Evolutionary conservation across 2,888 invertebrate species (phyloP).

Genomic region (Entomobrya multifasciata): DNA sequence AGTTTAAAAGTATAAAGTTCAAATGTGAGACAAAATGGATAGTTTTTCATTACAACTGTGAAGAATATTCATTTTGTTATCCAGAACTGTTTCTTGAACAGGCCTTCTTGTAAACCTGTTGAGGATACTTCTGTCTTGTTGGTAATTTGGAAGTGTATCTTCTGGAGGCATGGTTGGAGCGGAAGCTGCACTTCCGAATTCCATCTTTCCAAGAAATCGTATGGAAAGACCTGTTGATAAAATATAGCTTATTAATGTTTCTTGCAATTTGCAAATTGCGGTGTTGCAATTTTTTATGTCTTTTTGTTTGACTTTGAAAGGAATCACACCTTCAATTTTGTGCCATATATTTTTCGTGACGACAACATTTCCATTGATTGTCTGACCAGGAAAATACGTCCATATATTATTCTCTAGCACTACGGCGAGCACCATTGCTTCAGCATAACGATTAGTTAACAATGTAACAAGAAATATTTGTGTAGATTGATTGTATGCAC

Average conservation of each 20-base stretch:
- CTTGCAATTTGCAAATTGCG: no score
- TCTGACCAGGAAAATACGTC: slow-evolving; percentile 66
- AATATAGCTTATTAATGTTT: no score
- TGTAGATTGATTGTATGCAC: background rate
- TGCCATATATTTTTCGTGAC: slow-evolving; percentile 74
- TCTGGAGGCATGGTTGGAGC: slow-evolving; percentile 28
- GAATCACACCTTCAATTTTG: slow-evolving; percentile 72
- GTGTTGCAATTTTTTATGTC: background rate
- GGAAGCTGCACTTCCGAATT: slow-evolving; percentile 53
- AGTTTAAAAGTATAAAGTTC: background rate
- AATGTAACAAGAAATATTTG: background rate
- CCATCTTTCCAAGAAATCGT: slow-evolving; percentile 70
- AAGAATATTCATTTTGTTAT: slow-evolving; percentile 66
- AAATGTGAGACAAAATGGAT: background rate
- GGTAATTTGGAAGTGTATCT: slow-evolving; percentile 41
- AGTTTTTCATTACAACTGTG: slow-evolving; percentile 64
- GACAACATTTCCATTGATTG: slow-evolving; percentile 71
- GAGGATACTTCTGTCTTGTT: slow-evolving; percentile 27
- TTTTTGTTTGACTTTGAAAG: background rate
- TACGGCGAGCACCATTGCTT: slow-evolving; percentile 70
- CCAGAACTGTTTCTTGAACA: slow-evolving; percentile 60
- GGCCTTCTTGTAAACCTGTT: slow-evolving; percentile 35
- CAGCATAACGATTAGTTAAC: background rate
- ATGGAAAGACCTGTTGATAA: slow-evolving; percentile 64
- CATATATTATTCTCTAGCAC: slow-evolving; percentile 73